Percentiles rank a stretch among this genome's conserved stretches.
Conservation (phyloP, 2,113 vertebrate species). For the Channa maculata region DNA sequence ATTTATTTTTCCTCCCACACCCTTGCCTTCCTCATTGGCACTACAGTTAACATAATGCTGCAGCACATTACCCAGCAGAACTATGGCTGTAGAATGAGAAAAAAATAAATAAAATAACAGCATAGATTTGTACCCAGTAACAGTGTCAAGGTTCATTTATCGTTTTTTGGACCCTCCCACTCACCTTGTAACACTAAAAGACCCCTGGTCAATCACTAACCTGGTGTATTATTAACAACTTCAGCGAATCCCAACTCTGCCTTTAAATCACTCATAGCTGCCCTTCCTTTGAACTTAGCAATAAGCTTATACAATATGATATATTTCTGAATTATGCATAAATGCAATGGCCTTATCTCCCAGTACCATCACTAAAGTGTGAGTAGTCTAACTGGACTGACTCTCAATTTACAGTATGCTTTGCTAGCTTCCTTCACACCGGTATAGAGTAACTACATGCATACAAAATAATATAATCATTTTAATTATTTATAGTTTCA, state of each 20-base stretch:
- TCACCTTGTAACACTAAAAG: slow-evolving; percentile 63
- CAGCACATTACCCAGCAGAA: slow-evolving; percentile 51
- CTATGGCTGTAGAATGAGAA: slow-evolving; percentile 15
- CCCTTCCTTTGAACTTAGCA: slow-evolving; percentile 62
- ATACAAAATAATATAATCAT: no score
- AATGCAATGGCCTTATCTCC: slow-evolving; percentile 28
- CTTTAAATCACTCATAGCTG: slow-evolving; percentile 49
- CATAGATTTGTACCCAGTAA: slow-evolving; percentile 31
- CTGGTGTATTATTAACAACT: slow-evolving; percentile 46
- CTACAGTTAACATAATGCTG: slow-evolving; percentile 54
- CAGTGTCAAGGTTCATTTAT: slow-evolving; percentile 55
- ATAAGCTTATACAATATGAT: slow-evolving; percentile 47
- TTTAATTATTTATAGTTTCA: no score
- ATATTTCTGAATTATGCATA: slow-evolving; percentile 50
- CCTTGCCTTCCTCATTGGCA: slow-evolving; percentile 43
- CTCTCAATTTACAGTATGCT: background rate
- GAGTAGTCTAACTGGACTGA: background rate
- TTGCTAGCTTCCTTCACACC: background rate
- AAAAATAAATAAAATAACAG: background rate
- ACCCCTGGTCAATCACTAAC: slow-evolving; percentile 57
- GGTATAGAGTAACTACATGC: no score
- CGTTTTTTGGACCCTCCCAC: slow-evolving; percentile 54
- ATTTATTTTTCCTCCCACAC: slow-evolving; percentile 72
- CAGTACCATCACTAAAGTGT: background rate
- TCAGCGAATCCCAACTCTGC: slow-evolving; percentile 50